phyloP scores from a whole-genome alignment of 2,113 vertebrate species.

The Sciurus niger region DNA sequence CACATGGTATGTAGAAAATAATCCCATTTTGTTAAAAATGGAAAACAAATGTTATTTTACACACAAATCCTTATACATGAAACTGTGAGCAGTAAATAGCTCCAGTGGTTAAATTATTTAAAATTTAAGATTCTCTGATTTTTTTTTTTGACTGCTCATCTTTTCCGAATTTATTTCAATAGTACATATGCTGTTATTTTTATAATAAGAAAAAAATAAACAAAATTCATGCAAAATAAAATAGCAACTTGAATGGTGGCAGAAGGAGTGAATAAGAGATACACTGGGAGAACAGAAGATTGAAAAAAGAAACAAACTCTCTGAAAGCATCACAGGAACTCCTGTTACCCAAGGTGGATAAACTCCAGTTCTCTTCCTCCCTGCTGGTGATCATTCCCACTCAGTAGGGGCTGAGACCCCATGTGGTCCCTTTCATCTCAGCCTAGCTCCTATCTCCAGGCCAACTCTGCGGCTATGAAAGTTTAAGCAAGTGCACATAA shows the following conservation, averaged over 20 bases:
- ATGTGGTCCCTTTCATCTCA: constrained; percentile 59
- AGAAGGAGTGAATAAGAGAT: background rate
- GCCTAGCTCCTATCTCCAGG: constrained; percentile 48
- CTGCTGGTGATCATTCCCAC: constrained; percentile 22
- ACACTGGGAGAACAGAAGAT: fast-evolving
- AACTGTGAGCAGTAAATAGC: background rate
- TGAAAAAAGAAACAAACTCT: background rate
- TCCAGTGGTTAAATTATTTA: background rate
- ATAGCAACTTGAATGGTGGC: background rate
- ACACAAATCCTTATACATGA: background rate
- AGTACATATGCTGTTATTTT: background rate
- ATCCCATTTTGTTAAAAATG: constrained; percentile 15
- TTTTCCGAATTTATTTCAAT: background rate
- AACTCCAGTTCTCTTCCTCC: background rate
- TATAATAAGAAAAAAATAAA: constrained; percentile 18
- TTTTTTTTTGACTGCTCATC: background rate
- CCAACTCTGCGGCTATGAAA: background rate
- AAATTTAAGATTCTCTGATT: background rate
- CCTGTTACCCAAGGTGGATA: background rate
- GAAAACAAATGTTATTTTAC: background rate
- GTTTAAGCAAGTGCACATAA: constrained; percentile 46
- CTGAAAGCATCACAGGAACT: background rate
- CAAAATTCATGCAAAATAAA: background rate
- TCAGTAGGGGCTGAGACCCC: background rate
- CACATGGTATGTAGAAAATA: background rate